Percentiles rank a stretch among this genome's conserved stretches.
These are phyloP conservation scores for Mobula hypostoma DNA, from an alignment of 2,113 vertebrate species.

Conservation along the genomic window DNA sequence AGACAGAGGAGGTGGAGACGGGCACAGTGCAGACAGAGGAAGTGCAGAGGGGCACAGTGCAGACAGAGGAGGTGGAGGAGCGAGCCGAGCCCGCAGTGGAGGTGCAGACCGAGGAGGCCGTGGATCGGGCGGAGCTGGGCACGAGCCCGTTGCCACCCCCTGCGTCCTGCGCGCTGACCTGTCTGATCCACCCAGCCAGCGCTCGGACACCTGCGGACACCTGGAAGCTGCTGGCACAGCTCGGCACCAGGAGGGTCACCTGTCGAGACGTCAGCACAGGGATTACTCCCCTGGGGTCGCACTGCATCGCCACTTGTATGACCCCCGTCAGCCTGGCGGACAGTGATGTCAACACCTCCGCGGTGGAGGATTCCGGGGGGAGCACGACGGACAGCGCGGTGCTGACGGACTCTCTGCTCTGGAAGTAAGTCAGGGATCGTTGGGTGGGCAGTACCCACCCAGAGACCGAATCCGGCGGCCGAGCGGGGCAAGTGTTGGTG, in stretches of 20 bases:
- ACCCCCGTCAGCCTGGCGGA: not conserved
- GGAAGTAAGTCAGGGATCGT: not conserved
- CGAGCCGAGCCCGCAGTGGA: not conserved
- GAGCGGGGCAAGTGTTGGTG: no score
- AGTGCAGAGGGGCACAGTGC: not conserved
- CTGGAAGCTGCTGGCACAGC: not conserved
- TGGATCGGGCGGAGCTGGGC: not conserved
- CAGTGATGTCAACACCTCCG: not conserved
- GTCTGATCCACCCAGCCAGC: not conserved
- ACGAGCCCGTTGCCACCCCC: not conserved
- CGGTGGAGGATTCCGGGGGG: not conserved
- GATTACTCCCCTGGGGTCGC: not conserved
- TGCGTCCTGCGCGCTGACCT: not conserved
- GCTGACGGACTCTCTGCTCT: constrained; percentile 13
- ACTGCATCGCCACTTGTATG: not conserved
- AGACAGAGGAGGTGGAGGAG: not conserved
- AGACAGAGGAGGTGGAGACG: no score
- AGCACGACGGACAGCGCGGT: not conserved
- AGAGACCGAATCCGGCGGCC: no score
- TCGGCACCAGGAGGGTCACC: not conserved
- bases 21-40: no score
- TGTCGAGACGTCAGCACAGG: not conserved
- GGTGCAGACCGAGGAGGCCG: not conserved
- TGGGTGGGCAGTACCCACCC: no score
- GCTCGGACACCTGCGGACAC: not conserved